Base-by-base conservation (phyloP, 2,797 vertebrate genomes). In the Natrix natrix region DNA sequence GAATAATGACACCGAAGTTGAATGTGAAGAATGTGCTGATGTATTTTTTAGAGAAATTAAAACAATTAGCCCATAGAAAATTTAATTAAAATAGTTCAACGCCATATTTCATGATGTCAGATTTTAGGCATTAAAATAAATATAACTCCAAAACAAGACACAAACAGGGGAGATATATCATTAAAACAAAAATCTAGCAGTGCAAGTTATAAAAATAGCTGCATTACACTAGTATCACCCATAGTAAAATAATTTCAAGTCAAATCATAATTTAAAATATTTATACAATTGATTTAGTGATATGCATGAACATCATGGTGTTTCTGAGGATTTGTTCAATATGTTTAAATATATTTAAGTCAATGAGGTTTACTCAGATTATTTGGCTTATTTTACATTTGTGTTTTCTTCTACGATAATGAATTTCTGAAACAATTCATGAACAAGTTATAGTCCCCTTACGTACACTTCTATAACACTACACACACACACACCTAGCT, bases 381-480 rank as follows among this genome's bases (percentile, higher is more conserved):
- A 59, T 83, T 52, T 48, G 37, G 59, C 60, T 26, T 28, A 26
- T 89, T 95, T 96, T 90, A 69, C 94, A 92, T 95, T 94, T 93
- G 94, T 93, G 92, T 95, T 95, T 89, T 32, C 90, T 56, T 92
- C 43, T 16, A 94, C 16, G 5, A 87, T 95, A 94, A 93, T 93
- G 95, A 93, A 94, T 91, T 91, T 83, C 93, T 0, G 54, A 78
- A 90, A 91, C 78, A 17, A 52, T 74, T 56, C 20, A 37, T 11
- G 22, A 57, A 86, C 32, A 59, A 59, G 37, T 26, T 48, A 59
- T 43, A 59, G 32, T 43, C 20, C 13, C 59, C 13, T 91, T 83
- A 59, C 24, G 43, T 86, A 48, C 13, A 16, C 22, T 12, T 59
- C 57, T 59, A 28, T 54, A 56, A 59, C 17, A 59, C 17, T 13